Evolutionary conservation across 1,140 invertebrate genomes (phyloP), one percentile per base, ranked within the genome.

Genomic region (Hypsibius dujardini): DNA sequence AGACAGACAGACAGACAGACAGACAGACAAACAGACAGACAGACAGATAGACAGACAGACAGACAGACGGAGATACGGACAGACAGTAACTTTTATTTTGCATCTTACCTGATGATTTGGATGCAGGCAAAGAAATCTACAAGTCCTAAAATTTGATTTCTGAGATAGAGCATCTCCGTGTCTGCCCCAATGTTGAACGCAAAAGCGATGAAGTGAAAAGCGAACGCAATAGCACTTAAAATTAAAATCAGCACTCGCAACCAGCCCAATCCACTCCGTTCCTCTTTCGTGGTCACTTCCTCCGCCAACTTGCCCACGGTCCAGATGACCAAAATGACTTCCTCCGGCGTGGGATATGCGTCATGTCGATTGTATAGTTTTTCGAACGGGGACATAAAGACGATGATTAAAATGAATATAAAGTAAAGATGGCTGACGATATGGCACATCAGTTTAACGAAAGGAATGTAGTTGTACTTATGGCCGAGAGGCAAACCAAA

Each of bases 391-490:
- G 50, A 89, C 71, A 95, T 92, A 47, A 87, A 89, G 15, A 91
- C 90, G 71, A 95, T 82, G 70, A 88, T 84, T 74, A 97, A 85
- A 74, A 98, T 86, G 69, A 92, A 81, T 87, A 98, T 96, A 70
- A 98, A 85, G 80, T 96, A 95, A 74, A 98, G 87, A 81, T 98
- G 95, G 1, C 95, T 96, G 1, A 95, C 96, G 70, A 98, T 84
- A 80, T 98, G 96, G 14, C 93, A 95, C 90, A 98, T 96, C 80
- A 98, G 98, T 81, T 98, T 98, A 76, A 98, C 95, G 74, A 98
- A 95, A 40, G 95, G 95, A n/a, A 84, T 81, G 75, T 78, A 78
- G 83, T 94, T 90, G 80, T 94, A 96, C 79, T 89, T 89, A 81
- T 95, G 92, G 42, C 90, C 90, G 74, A 97, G 81, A 12, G 95